Evolutionary conservation across 2,888 invertebrate species (phyloP), one percentile per base, ranked within the genome.

Genomic region (Drosophila colorata): DNA sequence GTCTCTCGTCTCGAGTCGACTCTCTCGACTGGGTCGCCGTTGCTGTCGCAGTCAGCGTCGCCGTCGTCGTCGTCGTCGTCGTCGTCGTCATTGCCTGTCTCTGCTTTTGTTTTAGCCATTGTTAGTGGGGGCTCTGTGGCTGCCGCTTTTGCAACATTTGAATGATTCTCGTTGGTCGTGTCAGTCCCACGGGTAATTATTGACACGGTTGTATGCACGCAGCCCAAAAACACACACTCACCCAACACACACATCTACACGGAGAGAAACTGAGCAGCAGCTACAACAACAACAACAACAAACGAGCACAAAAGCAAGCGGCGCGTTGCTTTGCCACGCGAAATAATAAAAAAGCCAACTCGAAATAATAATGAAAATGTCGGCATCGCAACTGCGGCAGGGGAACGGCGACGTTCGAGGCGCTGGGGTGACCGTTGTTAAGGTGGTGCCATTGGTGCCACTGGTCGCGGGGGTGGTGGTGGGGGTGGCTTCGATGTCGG

Each of bases 151-250:
- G 89, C 89, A 89, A 87, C 87, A 87, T 89, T 87, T 87, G 87
- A 88, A 88, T 88, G 90, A 90, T 90, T 88, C 88, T 90, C 89
- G 87, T 83, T 89, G 90, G 88, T 84, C 86, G 90, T 90, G 88
- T 87, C 83, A 89, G 90, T 90, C 90, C 90, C 90, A 90, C 90
- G 90, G 90, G 91, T 90, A 90, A 90, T 89, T 87, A 87, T 87
- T 88, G 89, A 87, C 89, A 90, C 89, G 87, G 89, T 89, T 90
- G 86, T 87, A 87, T 90, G 91, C 91, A 90, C 90, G 89, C 90
- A 88, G 87, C 85, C 87, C 82, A 83, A 87, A 89, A 90, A 71
- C 74, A 89, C 74, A 70, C 67, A 53, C 52, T 63, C 43, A 67
- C 55, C 61, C 72, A 5, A 28, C 25, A 28, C 25, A 28, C 25